Evolutionary conservation across 2,888 invertebrate genomes (phyloP), one percentile per base, ranked within the genome.

Genomic region (Plebejus argus): DNA sequence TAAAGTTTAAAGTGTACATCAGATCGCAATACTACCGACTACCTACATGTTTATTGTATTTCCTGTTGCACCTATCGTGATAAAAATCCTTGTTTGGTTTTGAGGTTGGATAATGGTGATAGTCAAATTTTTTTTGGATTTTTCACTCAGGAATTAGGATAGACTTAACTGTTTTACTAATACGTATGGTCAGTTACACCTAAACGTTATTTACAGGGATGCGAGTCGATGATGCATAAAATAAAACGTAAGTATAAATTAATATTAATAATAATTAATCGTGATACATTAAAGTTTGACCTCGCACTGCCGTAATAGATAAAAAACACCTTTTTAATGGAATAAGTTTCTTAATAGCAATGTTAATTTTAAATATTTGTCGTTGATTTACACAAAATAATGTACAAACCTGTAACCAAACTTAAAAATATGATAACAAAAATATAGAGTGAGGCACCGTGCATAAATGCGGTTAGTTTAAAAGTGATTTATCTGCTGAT

Each of bases 401-500:
- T 35, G 35, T 35, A 35, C 35, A 35, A 7, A 35, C 35, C 8
- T 58, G n/a, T n/a, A n/a, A n/a, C n/a, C n/a, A n/a, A n/a, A n/a
- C n/a, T n/a, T n/a, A 23, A 61, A 20, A 23, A 28, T 6, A 66
- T 66, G 12, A 28, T 6, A 28, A n/a, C 5, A 66, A 18, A 53
- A 28, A 12, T 61, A 1, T 61, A 28, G 23, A 33, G 66, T 66
- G 12, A 28, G 20, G 76, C 10, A 45, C 45, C 12, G 23, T 71
- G 39, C 23, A 72, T 1, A 49, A 53, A 53, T 7, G 49, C 49
- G 74, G 28, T 53, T n/a, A 28, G 74, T 39, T 45, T 45, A 45
- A 66, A 79, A 77, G 77, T 85, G 86, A 87, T 87, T 87, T 87
- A 88, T 87, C 81, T 84, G 83, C 84, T 85, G 86, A 87, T 87